Base-by-base conservation (phyloP, 2,113 vertebrate species). In the Platysteira castanea region DNA sequence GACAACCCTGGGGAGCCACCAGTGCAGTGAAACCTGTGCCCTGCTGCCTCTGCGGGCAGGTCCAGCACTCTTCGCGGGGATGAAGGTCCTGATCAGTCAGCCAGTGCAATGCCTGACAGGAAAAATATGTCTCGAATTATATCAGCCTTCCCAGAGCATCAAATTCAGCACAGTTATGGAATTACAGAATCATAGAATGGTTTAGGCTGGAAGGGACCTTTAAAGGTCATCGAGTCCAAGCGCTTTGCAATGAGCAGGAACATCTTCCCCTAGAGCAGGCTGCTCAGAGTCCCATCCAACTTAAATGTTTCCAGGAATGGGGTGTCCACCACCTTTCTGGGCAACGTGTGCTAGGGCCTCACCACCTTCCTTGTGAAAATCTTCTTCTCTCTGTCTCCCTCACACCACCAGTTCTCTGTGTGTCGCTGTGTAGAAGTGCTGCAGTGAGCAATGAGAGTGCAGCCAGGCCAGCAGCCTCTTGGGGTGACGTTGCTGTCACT, bases 41-140 rank as follows among this genome's bases (percentile, higher is more conserved):
- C 28, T 46, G 37, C 35, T 3, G 1, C 41, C 57, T 56, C 60
- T 1, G 1, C 11, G 50, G 41, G 63, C 80, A 65, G 42, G 18
- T 61, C 28, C 54, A 8, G 30, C 0, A 0, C 15, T 2, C 81
- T n/a, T 50, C 41, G 17, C 28, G 2, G 7, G 15, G 5, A 6
- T 47, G 18, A 82, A 81, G 35, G 33, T 80, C 50, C 26, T 44
- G 21, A 39, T 39, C 28, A 52, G 67, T 6, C n/a, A 86, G 53
- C 15, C 64, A n/a, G 23, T 0, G 1, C 39, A 37, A 12, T 12
- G 42, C 26, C 46, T 41, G 27, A 21, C 13, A 64, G 67, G 7
- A 20, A 15, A 61, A 42, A 52, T 19, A 18, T 22, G 35, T 24
- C 44, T 35, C 0, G 0, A 24, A 56, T 64, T 81, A 13, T 2